Conservation (phyloP, 2,113 vertebrate genomes). For the Antechinus stuartii region DNA sequence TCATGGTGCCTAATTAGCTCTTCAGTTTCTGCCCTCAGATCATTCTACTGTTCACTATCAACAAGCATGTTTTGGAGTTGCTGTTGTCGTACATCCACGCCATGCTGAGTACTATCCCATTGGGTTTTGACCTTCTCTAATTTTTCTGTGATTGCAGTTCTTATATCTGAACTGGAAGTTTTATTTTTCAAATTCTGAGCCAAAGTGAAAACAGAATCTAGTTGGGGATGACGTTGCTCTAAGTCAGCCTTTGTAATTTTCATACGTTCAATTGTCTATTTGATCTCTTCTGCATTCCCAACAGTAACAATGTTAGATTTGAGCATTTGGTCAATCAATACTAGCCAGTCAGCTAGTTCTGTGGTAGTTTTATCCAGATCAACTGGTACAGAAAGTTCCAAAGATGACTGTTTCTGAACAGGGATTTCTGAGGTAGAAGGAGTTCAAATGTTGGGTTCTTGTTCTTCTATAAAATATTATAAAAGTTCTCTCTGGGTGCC, state of each 20-base stretch:
- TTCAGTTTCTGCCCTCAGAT: conserved; percentile 89
- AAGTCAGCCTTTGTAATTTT: conserved; percentile 95
- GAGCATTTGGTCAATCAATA: conserved; percentile 96
- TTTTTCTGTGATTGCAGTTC: conserved; percentile 96
- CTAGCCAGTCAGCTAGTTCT: conserved; percentile 94
- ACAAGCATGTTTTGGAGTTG: conserved; percentile 93
- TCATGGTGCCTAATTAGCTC: conserved; percentile 91
- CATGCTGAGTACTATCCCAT: conserved; percentile 95
- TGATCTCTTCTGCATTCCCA: conserved; percentile 94
- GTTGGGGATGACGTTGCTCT: conserved; percentile 94
- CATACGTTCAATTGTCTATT: conserved; percentile 92
- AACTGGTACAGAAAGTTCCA: conserved; percentile 88
- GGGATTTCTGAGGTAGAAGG: conserved; percentile 83
- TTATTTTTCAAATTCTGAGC: conserved; percentile 99
- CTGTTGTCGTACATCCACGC: conserved; percentile 90
- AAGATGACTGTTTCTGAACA: conserved; percentile 81
- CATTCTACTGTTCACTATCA: conserved; percentile 94
- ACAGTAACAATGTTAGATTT: conserved; percentile 98
- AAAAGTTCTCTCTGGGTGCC: too few species aligned
- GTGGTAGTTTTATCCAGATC: conserved; percentile 95
- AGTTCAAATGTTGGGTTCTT: too few species aligned
- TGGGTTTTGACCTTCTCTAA: conserved; percentile 94
- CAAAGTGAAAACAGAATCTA: conserved; percentile 95
- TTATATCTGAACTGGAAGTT: conserved; percentile 93
- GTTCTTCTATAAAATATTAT: too few species aligned